A percentile compares a stretch with the other conserved stretches of the same genome.
phyloP scores from a whole-genome alignment of 2,888 invertebrate species.

The Tenthredo livida region DNA sequence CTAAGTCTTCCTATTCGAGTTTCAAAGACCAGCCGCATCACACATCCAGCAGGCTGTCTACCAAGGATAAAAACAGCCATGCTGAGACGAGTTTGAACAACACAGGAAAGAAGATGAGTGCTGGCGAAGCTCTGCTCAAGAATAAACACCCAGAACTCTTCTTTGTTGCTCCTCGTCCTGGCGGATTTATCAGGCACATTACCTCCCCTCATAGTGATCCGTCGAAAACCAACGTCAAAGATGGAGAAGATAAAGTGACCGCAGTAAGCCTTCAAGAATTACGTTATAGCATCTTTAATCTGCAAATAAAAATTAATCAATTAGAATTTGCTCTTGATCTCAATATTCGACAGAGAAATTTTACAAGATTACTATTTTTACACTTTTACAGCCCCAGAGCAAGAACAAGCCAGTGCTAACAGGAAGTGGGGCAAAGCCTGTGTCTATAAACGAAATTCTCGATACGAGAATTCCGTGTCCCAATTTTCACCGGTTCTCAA shows the following conservation, averaged over 20 bases:
- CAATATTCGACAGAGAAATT: neutral
- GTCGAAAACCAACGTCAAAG: constrained; percentile 21
- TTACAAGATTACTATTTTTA: neutral
- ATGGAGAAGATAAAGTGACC: constrained; percentile 11
- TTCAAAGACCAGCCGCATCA: constrained; percentile 1
- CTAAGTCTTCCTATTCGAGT: neutral
- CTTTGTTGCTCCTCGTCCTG: constrained; percentile 58
- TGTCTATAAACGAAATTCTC: constrained; percentile 57
- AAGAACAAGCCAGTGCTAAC: neutral
- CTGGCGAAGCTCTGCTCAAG: constrained; percentile 55
- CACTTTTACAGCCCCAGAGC: neutral
- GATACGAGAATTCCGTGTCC: constrained; percentile 58
- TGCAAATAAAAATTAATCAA: neutral
- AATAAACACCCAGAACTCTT: constrained; percentile 61
- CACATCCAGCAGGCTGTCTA: constrained; percentile 35
- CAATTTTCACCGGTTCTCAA: constrained; percentile 50
- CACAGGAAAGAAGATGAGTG: constrained; percentile 37
- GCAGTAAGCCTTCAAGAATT: neutral
- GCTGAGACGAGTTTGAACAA: neutral
- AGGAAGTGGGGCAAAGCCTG: neutral
- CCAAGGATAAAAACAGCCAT: constrained; percentile 18
- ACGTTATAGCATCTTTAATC: neutral
- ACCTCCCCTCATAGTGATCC: constrained; percentile 26
- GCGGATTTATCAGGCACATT: constrained; percentile 54
- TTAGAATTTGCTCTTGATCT: neutral